Percentiles rank a stretch among this genome's conserved stretches.
Evolutionary conservation across 2,888 invertebrate genomes (phyloP).

Genomic region (Drosophila ustulata): DNA sequence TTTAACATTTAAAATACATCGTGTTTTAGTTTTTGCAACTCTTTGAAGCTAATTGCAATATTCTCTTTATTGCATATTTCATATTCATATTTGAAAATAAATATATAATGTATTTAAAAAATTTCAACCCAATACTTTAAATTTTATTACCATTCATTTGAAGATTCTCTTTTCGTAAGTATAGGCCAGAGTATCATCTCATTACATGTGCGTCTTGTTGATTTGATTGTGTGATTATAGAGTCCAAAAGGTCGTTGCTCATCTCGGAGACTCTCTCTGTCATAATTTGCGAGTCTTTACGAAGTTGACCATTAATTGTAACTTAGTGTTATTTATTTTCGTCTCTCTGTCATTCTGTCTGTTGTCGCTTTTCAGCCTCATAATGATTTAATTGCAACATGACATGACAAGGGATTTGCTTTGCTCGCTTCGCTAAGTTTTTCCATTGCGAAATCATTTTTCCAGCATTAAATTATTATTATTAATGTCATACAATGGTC

Average conservation of each 20-base stretch:
- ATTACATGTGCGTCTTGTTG: neutral
- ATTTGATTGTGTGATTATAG: slow-evolving; percentile 7
- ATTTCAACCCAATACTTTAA: too few species aligned
- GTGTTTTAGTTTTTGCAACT: too few species aligned
- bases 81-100: too few species aligned
- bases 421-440: slow-evolving; percentile 58
- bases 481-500: slow-evolving; percentile 78
- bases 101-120: too few species aligned
- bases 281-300: slow-evolving; percentile 10
- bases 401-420: slow-evolving; percentile 77
- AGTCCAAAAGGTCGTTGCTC: slow-evolving; percentile 22
- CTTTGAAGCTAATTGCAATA: too few species aligned
- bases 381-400: slow-evolving; percentile 72
- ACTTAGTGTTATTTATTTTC: slow-evolving; percentile 16
- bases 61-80: too few species aligned
- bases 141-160: too few species aligned
- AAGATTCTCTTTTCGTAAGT: too few species aligned
- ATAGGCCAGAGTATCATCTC: neutral
- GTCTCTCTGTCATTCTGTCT: slow-evolving; percentile 13
- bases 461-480: slow-evolving; percentile 74
- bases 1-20: too few species aligned
- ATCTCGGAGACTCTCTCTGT: slow-evolving; percentile 4
- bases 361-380: slow-evolving; percentile 51
- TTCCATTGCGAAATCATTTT: slow-evolving; percentile 68
- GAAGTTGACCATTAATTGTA: slow-evolving; percentile 44